Evolutionary conservation across 1,140 invertebrate genomes (phyloP).

Genomic region (Trigoniulus corallinus): DNA sequence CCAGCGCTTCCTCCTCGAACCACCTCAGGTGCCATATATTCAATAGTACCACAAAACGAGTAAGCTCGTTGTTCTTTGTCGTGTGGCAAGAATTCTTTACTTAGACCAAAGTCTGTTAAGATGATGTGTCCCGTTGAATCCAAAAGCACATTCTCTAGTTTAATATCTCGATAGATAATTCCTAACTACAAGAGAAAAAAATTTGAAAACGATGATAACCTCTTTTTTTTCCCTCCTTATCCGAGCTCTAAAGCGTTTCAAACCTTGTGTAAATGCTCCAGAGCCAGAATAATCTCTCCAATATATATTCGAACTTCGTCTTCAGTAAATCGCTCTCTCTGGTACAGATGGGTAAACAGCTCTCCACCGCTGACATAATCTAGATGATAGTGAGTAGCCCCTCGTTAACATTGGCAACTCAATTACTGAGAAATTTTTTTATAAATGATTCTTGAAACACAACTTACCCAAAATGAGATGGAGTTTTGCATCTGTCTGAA

Average conservation of each 20-base stretch:
- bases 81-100: conserved; percentile 63
- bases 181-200: conserved; percentile 43
- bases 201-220: neutral
- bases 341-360: conserved; percentile 79
- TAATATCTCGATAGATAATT: conserved; percentile 92
- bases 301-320: conserved; percentile 71
- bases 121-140: conserved; percentile 77
- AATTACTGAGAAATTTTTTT: too few relatives aligned
- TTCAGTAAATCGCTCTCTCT: conserved; percentile 68
- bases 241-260: neutral
- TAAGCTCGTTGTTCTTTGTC: conserved; percentile 65
- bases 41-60: conserved; percentile 95
- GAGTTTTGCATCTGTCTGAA: conserved; percentile 80
- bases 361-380: conserved; percentile 89
- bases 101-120: conserved; percentile 67
- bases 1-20: conserved; percentile 61
- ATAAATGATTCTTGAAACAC: neutral
- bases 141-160: conserved; percentile 80
- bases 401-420: too few relatives aligned
- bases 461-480: conserved; percentile 76
- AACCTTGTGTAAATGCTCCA: conserved; percentile 80
- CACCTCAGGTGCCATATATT: conserved; percentile 90
- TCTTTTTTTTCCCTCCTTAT: too few relatives aligned
- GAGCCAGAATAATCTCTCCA: conserved; percentile 75
- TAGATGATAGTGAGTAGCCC: conserved; percentile 23